These are phyloP conservation scores for Bombus affinis DNA, from an alignment of 1,140 invertebrate species.

Conservation along the genomic window DNA sequence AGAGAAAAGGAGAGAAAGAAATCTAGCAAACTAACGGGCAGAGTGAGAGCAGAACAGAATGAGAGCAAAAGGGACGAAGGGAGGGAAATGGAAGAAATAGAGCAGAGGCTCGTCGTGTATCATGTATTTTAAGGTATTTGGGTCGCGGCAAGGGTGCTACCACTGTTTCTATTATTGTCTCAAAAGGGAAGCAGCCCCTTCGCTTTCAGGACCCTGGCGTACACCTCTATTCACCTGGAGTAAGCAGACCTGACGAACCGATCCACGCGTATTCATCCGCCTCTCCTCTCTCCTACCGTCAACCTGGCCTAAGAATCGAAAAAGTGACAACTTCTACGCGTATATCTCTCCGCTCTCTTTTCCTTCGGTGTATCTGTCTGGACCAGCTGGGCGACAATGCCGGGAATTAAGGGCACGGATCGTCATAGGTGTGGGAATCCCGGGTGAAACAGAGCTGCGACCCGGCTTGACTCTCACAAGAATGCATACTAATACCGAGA, in stretches of 20 bases:
- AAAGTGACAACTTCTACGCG: slow-evolving; percentile 57
- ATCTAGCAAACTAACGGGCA: background rate
- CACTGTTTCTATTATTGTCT: slow-evolving; percentile 82
- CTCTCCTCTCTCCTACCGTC: background rate
- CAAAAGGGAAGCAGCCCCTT: slow-evolving; percentile 67
- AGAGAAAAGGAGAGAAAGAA: slow-evolving; percentile 1
- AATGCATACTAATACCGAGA: slow-evolving; percentile 53
- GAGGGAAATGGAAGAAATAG: slow-evolving; percentile 18
- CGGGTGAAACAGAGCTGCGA: slow-evolving; percentile 50
- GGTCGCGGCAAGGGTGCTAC: slow-evolving; percentile 61
- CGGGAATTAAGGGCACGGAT: slow-evolving; percentile 68
- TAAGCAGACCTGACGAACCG: slow-evolving; percentile 36
- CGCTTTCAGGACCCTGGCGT: slow-evolving; percentile 13
- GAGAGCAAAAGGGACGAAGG: slow-evolving; percentile 13
- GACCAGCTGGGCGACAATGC: slow-evolving; percentile 65
- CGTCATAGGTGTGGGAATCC: slow-evolving; percentile 66
- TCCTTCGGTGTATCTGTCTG: slow-evolving; percentile 52
- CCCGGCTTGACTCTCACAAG: slow-evolving; percentile 38
- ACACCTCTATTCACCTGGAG: slow-evolving; percentile 20
- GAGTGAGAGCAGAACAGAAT: too few relatives aligned
- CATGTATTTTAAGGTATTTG: slow-evolving; percentile 76
- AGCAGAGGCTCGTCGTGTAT: slow-evolving; percentile 72
- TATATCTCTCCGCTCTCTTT: slow-evolving; percentile 29
- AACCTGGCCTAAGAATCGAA: background rate
- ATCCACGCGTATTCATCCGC: slow-evolving; percentile 44